Evolutionary conservation across 2,797 vertebrate genomes (phyloP), one percentile per base, ranked within the genome.

Genomic region (Falco cherrug): DNA sequence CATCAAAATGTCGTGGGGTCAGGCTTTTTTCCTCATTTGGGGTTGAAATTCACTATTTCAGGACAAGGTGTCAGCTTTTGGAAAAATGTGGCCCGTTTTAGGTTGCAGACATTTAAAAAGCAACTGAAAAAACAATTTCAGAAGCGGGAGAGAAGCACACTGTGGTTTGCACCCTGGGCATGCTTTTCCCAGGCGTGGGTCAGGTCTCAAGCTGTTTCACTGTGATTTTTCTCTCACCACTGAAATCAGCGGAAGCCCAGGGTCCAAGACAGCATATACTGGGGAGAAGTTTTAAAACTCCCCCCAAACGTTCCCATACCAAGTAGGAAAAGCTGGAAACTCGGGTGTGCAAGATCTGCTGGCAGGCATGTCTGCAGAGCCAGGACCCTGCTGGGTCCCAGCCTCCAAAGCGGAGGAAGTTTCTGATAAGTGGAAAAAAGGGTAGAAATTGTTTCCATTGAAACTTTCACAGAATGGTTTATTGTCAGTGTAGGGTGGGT

Each of bases 381-480:
- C 41, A 73, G 50, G 57, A 86, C 35, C 61, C 67, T 84, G 78
- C 74, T 89, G 67, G 19, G 54, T 82, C 54, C 41, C 67, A 82
- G 71, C 5, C 56, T 94, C 71, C 64, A 22, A 56, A 87, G 37
- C 24, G 35, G 68, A 87, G 45, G 39, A 90, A 75, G 33, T 86
- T 96, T 78, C 92, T 87, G 53, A 65, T 83, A 92, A 95, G 45
- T 41, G 43, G 35, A 35, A 75, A 94, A 91, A 91, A 92, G 21
- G 17, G 53, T 61, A 81, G 69, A 77, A 31, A 6, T 41, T 70
- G 76, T 93, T 96, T 84, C 87, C 83, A 65, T 53, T 95, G 73
- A 93, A 93, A 93, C 24, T 78, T 91, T 61, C 82, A 80, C 75
- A 75, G 81, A 89, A 89, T 26, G 57, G 41, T 89, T 96, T 89